Evolutionary conservation across 2,888 invertebrate genomes (phyloP).

Genomic region (Aspidapion aeneum): DNA sequence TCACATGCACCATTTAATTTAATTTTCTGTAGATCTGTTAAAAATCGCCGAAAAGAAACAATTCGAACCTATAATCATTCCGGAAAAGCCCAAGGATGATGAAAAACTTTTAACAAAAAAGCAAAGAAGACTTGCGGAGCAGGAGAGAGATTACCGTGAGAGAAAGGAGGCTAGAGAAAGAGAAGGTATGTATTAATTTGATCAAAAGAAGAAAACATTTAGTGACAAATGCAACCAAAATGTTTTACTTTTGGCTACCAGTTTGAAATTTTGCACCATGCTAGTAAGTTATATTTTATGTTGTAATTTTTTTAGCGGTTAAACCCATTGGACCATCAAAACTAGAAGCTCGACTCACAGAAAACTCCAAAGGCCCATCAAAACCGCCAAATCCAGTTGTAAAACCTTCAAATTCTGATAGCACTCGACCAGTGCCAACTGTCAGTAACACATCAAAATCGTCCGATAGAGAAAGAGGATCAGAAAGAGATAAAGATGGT

Average conservation of each 20-base stretch:
- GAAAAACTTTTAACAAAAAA: slow-evolving; percentile 78
- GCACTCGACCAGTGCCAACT: not conserved
- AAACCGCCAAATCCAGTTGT: not conserved
- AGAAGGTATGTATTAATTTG: not conserved
- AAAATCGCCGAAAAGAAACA: slow-evolving; percentile 84
- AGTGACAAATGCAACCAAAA: no score
- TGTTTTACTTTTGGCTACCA: no score
- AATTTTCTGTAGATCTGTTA: slow-evolving; percentile 60
- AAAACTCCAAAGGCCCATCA: not conserved
- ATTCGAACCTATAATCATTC: slow-evolving; percentile 67
- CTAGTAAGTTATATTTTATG: no score
- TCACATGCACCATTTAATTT: no score
- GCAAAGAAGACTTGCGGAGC: slow-evolving; percentile 71
- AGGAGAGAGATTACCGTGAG: slow-evolving; percentile 64
- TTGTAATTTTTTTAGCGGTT: not conserved
- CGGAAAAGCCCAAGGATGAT: slow-evolving; percentile 52
- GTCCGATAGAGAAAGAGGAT: no score
- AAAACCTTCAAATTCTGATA: not conserved
- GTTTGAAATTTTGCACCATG: no score
- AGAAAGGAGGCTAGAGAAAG: slow-evolving; percentile 46
- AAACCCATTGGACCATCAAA: not conserved
- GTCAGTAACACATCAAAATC: not conserved
- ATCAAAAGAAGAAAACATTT: no score
- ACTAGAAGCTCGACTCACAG: not conserved
- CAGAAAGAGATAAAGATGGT: no score